phyloP scores from a whole-genome alignment of 37 sponge, comb jelly and placozoan species.

The Beroe forskalii region DNA sequence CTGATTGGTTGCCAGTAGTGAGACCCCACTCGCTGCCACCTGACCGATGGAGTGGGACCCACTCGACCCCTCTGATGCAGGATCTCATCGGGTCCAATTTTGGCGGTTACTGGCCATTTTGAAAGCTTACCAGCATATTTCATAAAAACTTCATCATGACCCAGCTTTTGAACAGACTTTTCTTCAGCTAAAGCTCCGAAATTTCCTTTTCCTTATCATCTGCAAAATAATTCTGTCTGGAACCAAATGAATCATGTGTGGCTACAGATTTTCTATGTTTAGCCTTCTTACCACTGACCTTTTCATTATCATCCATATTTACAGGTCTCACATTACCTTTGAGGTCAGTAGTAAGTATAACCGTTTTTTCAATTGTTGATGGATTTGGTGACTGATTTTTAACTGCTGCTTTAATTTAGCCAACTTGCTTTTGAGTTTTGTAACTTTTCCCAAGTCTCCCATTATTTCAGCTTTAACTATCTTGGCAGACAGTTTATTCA shows the following conservation, averaged over 20 bases:
- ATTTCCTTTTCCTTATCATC: slow-evolving; percentile 76
- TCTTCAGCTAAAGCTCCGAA: slow-evolving; percentile 65
- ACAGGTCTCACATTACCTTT: slow-evolving; percentile 74
- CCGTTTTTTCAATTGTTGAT: neutral
- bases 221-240: slow-evolving; percentile 72
- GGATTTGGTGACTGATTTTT: neutral
- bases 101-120: slow-evolving; percentile 44
- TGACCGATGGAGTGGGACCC: too few species aligned
- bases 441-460: slow-evolving; percentile 73
- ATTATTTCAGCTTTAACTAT: slow-evolving; percentile 84
- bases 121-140: slow-evolving; percentile 61
- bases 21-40: too few species aligned
- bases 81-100: too few species aligned
- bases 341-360: slow-evolving; percentile 75
- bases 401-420: slow-evolving; percentile 67
- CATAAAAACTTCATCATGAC: slow-evolving; percentile 69
- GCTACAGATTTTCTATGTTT: neutral
- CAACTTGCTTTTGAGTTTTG: slow-evolving; percentile 67
- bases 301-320: neutral
- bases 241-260: slow-evolving; percentile 54
- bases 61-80: too few species aligned
- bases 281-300: neutral
- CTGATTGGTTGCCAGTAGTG: too few species aligned
- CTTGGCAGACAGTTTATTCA: slow-evolving; percentile 82
- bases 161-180: slow-evolving; percentile 53